Base-by-base conservation (phyloP, 2,113 vertebrate species). In the Xenopus borealis region DNA sequence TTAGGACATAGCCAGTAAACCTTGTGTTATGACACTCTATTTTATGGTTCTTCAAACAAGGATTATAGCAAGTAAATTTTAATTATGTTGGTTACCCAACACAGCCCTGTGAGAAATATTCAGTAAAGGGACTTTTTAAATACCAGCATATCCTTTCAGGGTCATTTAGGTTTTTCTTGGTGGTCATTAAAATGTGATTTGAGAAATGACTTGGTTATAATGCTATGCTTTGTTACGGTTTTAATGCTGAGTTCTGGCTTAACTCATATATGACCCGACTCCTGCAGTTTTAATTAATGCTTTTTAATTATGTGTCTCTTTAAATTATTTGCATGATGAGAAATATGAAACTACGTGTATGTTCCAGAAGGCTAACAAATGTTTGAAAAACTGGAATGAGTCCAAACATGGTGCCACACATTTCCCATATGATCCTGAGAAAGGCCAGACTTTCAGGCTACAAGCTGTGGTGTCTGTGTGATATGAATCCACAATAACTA, bases 21-120 rank as follows among this genome's bases (percentile, higher is more conserved):
- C 66, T 69, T 62, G 18, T 75, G 58, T 69, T 77, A 77, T 63
- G 66, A 64, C 67, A 70, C 66, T 63, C 45, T 23, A 52, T 77
- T 77, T 70, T 77, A 77, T 70, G 27, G 55, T 62, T 75, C 72
- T 68, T 75, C 65, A 75, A 75, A 75, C 72, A 75, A 75, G 65
- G 67, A 70, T 77, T 77, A 77, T 14, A 69, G 58, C 66, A 62
- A 64, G 74, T 77, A 69, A 77, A 70, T 70, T 77, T 70, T 70
- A 77, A 77, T 77, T 77, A 77, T 77, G 66, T 69, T 70, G 59
- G 62, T 27, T 66, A 66, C 52, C 65, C 33, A 66, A 52, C 62
- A 63, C 45, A 66, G 52, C 17, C 53, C 46, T 77, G 66, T 77
- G 74, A 67, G 74, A 77, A 77, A 57, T 61, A 69, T 70, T 64